Evolutionary conservation across 64 coral and sea anemone species (phyloP).

Genomic region (Platygyra sinensis): DNA sequence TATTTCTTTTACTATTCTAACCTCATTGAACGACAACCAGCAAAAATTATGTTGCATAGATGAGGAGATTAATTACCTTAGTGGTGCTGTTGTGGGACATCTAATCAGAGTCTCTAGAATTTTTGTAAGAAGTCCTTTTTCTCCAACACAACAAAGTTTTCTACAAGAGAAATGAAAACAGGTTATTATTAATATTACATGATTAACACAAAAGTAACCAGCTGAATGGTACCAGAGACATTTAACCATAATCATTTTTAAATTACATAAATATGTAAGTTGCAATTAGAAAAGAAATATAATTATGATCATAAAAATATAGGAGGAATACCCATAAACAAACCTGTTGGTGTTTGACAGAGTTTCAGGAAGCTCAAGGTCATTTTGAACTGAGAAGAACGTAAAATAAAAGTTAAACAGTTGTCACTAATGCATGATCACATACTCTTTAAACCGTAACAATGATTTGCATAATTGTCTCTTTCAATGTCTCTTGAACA

Average conservation of each 20-base stretch:
- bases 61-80: conserved; percentile 23
- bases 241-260: neutral
- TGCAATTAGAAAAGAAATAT: neutral
- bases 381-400: conserved; percentile 88
- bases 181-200: neutral
- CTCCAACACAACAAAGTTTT: conserved; percentile 74
- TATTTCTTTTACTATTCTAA: too few species aligned
- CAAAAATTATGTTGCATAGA: neutral
- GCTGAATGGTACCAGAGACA: neutral
- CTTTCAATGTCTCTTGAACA: too few species aligned
- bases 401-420: neutral
- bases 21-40: too few species aligned
- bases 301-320: neutral
- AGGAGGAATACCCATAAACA: neutral
- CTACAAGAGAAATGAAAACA: conserved; percentile 10
- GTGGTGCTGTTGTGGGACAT: conserved; percentile 69
- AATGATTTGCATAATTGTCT: too few species aligned
- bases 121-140: conserved; percentile 92
- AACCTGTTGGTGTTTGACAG: conserved; percentile 65
- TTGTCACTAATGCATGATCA: too few species aligned
- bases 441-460: too few species aligned
- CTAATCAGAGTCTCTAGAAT: conserved; percentile 79
- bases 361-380: conserved; percentile 76
- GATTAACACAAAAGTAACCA: neutral
- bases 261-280: neutral